These are phyloP conservation scores for Pristionchus japonicus DNA, from an alignment of 2,888 invertebrate genomes.

Conservation along the genomic window DNA sequence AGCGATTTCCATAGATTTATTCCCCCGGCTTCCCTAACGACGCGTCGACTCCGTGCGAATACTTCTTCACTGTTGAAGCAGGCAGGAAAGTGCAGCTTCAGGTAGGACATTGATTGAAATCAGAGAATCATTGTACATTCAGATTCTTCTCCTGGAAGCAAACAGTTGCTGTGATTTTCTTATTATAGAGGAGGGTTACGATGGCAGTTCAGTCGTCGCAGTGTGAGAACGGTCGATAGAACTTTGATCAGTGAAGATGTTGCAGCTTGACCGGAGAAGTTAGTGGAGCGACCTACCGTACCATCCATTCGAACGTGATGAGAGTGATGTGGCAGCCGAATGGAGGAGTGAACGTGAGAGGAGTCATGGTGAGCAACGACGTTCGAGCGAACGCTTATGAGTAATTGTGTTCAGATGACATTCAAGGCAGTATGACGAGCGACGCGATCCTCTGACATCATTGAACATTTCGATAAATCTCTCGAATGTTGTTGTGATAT, in stretches of 20 bases:
- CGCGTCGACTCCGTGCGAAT: background rate
- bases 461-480: background rate
- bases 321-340: background rate
- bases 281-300: background rate
- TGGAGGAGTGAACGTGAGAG: background rate
- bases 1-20: background rate
- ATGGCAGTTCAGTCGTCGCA: background rate
- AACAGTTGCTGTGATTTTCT: slow-evolving; percentile 13
- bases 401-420: background rate
- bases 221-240: background rate
- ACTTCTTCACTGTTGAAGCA: background rate
- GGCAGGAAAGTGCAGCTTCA: background rate
- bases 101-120: background rate
- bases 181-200: background rate
- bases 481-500: no score
- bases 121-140: no score
- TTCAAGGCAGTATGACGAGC: background rate
- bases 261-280: background rate
- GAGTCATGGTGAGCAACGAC: background rate
- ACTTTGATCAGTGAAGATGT: background rate
- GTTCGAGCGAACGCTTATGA: background rate
- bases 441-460: background rate
- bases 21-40: slow-evolving; percentile 1
- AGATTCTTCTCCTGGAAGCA: slow-evolving; percentile 3
- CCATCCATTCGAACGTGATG: background rate